Evolutionary conservation across 1,140 invertebrate species (phyloP), one percentile per base, ranked within the genome.

Genomic region (Cataglyphis hispanica): DNA sequence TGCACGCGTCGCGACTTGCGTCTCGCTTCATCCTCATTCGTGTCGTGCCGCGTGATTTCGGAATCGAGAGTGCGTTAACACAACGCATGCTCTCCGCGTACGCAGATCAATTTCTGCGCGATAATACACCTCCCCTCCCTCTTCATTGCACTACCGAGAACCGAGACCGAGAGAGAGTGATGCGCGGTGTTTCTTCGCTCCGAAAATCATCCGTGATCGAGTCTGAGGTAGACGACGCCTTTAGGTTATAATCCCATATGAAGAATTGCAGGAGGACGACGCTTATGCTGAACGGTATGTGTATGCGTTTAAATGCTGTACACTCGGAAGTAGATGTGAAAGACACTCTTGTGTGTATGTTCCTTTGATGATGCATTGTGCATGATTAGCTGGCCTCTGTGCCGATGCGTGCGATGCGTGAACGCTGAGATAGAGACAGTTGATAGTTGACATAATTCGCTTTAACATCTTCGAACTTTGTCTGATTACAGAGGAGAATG

Each of bases 401-500:
- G 50, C 2, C 11, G 19, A 56, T 74, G 31, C 25, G 4, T 37
- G 75, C 27, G 43, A 46, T 46, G 43, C 10, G 34, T 37, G 5
- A 11, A 16, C 10, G 50, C 11, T 56, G 64, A 80, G n/a, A 37
- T 3, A 53, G 8, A 11, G 19, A 66, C 46, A 25, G 22, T 56
- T 31, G 16, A 7, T n/a, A 31, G n/a, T 31, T 80, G 64, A 34
- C 31, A 80, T 56, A 22, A 70, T 80, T 56, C 10, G 34, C 22
- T 56, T 1, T 70, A 69, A 40, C 25, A 6, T 37, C 19, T 19
- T 56, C 56, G 5, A 56, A 31, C 53, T 27, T 67, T 37, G 43
- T 56, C 19, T 56, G 34, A 13, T 60, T 78, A 25, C 46, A 67
- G 60, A 58, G 40, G 40, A 85, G 84, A 78, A 85, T 85, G 75